Evolutionary conservation across 35 echinoderm and acorn worm species (phyloP).

Genomic region (Amphiura filiformis): DNA sequence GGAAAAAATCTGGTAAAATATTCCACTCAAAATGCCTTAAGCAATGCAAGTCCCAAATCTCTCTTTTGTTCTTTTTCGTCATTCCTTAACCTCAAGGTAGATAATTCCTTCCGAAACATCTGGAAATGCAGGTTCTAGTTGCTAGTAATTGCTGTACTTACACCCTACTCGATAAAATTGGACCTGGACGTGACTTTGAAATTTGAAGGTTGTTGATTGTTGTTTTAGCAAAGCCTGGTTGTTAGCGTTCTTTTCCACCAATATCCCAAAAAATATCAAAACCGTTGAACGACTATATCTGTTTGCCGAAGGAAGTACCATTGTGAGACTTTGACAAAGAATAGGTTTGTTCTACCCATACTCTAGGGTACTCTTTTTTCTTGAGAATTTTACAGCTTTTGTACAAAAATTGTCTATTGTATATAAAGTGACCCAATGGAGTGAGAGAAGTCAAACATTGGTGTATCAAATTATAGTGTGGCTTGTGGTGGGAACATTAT

Average conservation of each 20-base stretch:
- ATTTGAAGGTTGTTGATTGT: neutral
- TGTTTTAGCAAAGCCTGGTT: neutral
- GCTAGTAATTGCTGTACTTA: no score
- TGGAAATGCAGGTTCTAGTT: neutral
- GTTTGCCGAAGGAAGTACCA: neutral
- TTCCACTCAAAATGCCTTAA: neutral
- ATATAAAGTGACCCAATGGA: constrained; percentile 14
- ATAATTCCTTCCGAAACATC: neutral
- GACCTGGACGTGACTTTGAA: neutral
- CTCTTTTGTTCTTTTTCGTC: neutral
- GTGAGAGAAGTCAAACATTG: neutral
- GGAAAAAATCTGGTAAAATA: constrained; percentile 2
- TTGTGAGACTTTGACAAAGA: neutral
- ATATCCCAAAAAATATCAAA: neutral
- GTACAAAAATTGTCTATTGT: neutral
- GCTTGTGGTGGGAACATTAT: neutral
- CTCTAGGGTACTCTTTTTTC: neutral
- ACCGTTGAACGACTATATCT: neutral
- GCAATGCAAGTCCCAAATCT: neutral
- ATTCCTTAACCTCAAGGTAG: neutral
- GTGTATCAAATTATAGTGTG: neutral
- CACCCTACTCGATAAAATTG: no score
- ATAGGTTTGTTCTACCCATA: neutral
- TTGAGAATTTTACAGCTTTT: constrained; percentile 6
- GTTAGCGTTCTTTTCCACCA: neutral